Evolutionary conservation across 1,140 invertebrate species (phyloP).

Genomic region (Augochlora pura): DNA sequence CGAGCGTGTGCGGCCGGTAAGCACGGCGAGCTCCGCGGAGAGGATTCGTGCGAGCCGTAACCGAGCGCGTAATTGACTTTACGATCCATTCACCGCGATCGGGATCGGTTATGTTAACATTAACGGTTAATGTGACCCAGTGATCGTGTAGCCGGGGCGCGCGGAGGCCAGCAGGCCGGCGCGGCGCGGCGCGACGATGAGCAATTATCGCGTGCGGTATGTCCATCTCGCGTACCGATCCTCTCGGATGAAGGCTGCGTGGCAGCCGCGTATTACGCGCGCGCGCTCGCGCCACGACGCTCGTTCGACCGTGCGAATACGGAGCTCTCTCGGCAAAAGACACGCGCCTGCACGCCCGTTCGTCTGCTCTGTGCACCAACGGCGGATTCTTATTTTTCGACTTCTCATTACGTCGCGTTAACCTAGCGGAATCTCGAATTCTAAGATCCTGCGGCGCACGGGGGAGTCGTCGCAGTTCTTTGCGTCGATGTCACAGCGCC

Average conservation of each 20-base stretch:
- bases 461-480: too few relatives aligned
- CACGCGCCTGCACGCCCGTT: too few relatives aligned
- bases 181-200: not conserved
- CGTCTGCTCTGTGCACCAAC: too few relatives aligned
- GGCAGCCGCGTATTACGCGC: slow-evolving; percentile 36
- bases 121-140: slow-evolving; percentile 56
- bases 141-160: slow-evolving; percentile 34
- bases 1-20: slow-evolving; percentile 4
- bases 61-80: slow-evolving; percentile 55
- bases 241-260: slow-evolving; percentile 20
- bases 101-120: slow-evolving; percentile 60
- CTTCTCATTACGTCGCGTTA: too few relatives aligned
- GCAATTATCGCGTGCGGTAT: slow-evolving; percentile 55
- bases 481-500: too few relatives aligned
- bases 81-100: slow-evolving; percentile 58
- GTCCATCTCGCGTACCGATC: slow-evolving; percentile 28
- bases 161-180: not conserved
- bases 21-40: not conserved
- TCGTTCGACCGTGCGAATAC: slow-evolving; percentile 19
- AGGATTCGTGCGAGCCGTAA: slow-evolving; percentile 35
- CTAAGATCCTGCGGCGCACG: too few relatives aligned
- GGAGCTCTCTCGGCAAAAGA: too few relatives aligned
- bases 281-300: not conserved
- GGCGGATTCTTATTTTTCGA: too few relatives aligned
- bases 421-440: too few relatives aligned